Conservation (phyloP, 2,113 vertebrate species). For the Aleadryas rufinucha region DNA sequence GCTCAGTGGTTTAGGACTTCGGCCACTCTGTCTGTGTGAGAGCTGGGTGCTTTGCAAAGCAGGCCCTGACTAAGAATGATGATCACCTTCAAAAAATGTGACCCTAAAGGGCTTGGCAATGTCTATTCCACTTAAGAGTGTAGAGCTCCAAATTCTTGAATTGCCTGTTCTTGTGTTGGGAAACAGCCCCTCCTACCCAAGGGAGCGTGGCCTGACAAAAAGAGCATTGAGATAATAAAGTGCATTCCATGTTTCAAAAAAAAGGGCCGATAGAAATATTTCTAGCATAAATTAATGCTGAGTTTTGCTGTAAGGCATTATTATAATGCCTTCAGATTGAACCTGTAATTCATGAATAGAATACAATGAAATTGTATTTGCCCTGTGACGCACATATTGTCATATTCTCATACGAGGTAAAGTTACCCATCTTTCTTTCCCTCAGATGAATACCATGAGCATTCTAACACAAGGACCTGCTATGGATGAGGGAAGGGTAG, state of each 20-base stretch:
- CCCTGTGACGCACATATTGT: neutral
- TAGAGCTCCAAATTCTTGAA: conserved; percentile 8
- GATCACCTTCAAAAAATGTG: conserved; percentile 4
- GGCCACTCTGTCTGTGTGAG: neutral
- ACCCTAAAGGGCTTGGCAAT: conserved; percentile 20
- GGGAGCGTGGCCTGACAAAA: conserved; percentile 18
- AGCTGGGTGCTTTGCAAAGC: neutral
- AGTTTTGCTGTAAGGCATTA: neutral
- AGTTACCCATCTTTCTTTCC: neutral
- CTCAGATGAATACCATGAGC: neutral
- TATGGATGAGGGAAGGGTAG: neutral
- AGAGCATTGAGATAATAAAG: conserved; percentile 29
- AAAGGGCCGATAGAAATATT: neutral
- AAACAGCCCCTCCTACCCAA: conserved; percentile 12
- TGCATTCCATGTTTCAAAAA: neutral
- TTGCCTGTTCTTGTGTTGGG: conserved; percentile 1
- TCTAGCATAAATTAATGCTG: neutral
- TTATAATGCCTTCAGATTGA: neutral
- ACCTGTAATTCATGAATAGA: neutral
- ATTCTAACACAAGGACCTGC: neutral
- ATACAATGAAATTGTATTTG: neutral
- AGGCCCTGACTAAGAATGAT: neutral
- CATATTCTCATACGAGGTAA: neutral
- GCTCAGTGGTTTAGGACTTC: neutral
- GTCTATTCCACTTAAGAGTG: neutral